Evolutionary conservation across 2,113 vertebrate species (phyloP).

Genomic region (Uria lomvia): DNA sequence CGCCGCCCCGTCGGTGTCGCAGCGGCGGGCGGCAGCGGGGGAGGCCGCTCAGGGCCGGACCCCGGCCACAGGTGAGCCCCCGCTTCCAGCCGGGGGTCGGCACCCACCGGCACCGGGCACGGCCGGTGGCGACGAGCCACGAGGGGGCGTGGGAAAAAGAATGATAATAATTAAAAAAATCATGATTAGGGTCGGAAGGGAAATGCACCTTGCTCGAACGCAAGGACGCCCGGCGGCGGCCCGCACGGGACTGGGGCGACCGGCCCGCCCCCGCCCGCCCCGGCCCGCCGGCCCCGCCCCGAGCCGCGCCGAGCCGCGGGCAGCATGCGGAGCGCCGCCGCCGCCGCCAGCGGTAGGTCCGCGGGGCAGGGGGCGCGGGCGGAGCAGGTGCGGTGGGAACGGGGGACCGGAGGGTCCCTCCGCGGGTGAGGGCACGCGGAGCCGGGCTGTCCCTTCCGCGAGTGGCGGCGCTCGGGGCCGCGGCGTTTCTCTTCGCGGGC

Average conservation of each 20-base stretch:
- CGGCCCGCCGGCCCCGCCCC: neutral
- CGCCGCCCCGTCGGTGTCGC: too few species aligned
- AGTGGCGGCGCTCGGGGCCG: neutral
- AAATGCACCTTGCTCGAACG: accelerated
- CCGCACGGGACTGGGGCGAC: neutral
- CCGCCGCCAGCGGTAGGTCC: neutral
- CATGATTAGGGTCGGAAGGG: accelerated
- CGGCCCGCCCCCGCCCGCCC: neutral
- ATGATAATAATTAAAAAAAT: too few species aligned
- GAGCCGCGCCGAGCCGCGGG: neutral
- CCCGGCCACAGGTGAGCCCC: neutral
- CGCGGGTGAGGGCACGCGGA: too few species aligned
- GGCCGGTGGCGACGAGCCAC: neutral
- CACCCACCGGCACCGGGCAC: neutral
- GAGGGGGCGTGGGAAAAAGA: neutral
- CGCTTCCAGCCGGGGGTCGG: neutral
- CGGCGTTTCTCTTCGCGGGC: neutral
- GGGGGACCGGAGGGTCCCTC: neutral
- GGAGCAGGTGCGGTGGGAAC: neutral
- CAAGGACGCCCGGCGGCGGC: neutral
- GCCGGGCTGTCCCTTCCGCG: neutral
- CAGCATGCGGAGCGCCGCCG: neutral
- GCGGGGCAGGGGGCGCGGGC: neutral
- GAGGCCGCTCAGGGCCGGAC: neutral
- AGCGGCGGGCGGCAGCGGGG: too few species aligned